phyloP scores from a whole-genome alignment of 2,113 vertebrate genomes.

The Vanacampus margaritifer region DNA sequence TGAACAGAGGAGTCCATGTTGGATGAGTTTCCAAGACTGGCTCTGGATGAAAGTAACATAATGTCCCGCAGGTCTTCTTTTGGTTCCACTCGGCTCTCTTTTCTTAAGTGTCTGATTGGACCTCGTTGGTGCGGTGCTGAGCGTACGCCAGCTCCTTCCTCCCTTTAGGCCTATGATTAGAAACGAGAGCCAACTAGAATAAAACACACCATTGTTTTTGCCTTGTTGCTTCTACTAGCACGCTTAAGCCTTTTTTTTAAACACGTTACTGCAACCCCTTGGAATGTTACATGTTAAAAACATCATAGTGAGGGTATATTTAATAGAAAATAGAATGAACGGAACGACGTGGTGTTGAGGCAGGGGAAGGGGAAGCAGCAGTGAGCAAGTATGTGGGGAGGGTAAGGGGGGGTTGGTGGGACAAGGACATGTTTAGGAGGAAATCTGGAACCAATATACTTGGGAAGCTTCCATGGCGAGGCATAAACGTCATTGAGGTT shows the following conservation, averaged over 20 bases:
- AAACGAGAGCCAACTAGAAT: slow-evolving; percentile 42
- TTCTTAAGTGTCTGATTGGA: slow-evolving; percentile 50
- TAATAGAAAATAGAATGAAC: not conserved
- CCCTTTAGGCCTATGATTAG: slow-evolving; percentile 33
- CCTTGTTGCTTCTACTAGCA: not conserved
- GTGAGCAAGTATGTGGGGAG: slow-evolving; percentile 21
- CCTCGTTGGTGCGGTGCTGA: slow-evolving; percentile 33
- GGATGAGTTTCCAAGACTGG: slow-evolving; percentile 7
- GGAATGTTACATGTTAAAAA: slow-evolving; percentile 20
- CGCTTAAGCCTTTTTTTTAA: not conserved
- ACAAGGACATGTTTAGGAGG: slow-evolving; percentile 48
- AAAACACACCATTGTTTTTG: slow-evolving; percentile 23
- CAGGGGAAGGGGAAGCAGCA: slow-evolving; percentile 15
- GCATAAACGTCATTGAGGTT: slow-evolving; percentile 72
- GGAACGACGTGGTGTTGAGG: slow-evolving; percentile 24
- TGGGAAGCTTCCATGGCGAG: slow-evolving; percentile 71
- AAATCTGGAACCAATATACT: slow-evolving; percentile 93
- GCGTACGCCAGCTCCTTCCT: slow-evolving; percentile 37
- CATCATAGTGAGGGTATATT: not conserved
- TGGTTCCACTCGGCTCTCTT: slow-evolving; percentile 37
- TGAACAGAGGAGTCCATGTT: slow-evolving; percentile 22
- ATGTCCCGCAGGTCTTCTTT: slow-evolving; percentile 30
- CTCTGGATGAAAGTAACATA: slow-evolving; percentile 41
- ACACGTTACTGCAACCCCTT: slow-evolving; percentile 15
- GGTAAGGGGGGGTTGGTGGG: slow-evolving; percentile 41